Evolutionary conservation across 2,113 vertebrate species (phyloP), one percentile per base, ranked within the genome.

Genomic region (Gasterosteus aculeatus): DNA sequence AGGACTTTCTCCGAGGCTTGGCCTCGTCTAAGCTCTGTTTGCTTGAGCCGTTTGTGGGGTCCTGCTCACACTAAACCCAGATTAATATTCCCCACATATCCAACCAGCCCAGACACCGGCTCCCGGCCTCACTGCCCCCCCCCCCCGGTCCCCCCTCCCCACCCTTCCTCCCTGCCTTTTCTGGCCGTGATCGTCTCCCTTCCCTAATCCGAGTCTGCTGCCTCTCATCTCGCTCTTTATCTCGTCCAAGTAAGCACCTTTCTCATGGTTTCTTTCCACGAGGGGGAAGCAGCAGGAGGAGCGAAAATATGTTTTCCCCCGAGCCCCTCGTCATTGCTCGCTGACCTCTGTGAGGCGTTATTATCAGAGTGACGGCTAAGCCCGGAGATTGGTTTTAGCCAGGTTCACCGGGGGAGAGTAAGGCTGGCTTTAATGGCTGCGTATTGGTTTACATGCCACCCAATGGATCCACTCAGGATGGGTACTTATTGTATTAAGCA

Each of bases 51-150:
- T 96, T 94, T 88, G 91, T 95, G 94, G 94, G 93, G 97, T 96
- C 95, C 96, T 97, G 95, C 95, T 96, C 94, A 92, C 91, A 95
- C 95, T 99, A 97, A 99, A 96, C 95, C 95, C 95, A 96, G 97
- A 99, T 99, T 99, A 98, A 97, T 96, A 96, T 96, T 96, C 95
- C 96, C 94, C 96, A 95, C 95, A 92, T 94, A 93, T 96, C 96
- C 96, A 95, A 93, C 92, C 41, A 94, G 92, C 93, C 94, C 94
- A 94, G 95, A 95, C 94, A 94, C 94, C 92, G 93, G 92, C 93
- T 95, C 93, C 89, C 75, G 62, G 88, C 86, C 89, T 84, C 72
- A 42, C 87, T 83, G 84, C 93, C 92, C 93, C 88, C 92, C 90
- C 88, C 87, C 87, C 92, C 90, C 89, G 89, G 87, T 78, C 85